Base-by-base conservation (phyloP, 2,888 invertebrate genomes). In the Thumatha senex region DNA sequence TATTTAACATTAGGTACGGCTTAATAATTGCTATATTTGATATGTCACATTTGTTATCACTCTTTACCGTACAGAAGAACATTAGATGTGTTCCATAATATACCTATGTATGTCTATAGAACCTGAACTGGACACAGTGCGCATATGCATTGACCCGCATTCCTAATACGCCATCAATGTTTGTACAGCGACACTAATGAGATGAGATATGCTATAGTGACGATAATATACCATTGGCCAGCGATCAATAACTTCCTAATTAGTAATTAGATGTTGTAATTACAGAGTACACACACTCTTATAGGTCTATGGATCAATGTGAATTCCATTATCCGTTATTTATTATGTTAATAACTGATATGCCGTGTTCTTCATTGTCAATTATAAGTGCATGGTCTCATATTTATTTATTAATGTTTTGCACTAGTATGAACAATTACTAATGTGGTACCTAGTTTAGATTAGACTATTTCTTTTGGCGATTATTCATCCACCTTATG, bases 141-240 rank as follows among this genome's bases (percentile, higher is more conserved):
- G 78, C 80, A 82, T 76, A 78, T 80, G 81, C 78, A 74, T 75
- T 86, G 86, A 87, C 88, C 87, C 76, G 86, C 78, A 88, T 87
- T 84, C 81, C 84, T 84, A 79, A 84, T 80, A 80, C 82, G 82
- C 80, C 78, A 76, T 80, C 79, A 81, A 73, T 79, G 84, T 84
- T 81, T 80, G 78, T 78, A 77, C 74, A 80, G 81, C 84, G 83
- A 78, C 84, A 74, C 75, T 86, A 86, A 85, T 87, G 83, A 84
- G 80, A 79, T 84, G 76, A 75, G 75, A 76, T 75, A 8, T 31
- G 75, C 71, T 74, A 69, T 74, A 74, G 69, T 70, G 62, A 74
- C 72, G 71, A 67, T 72, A 70, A 58, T 67, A 70, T 63, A 67
- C 63, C 67, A 60, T 71, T 65, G 66, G 65, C 60, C 69, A 72